Conservation (phyloP, 1,140 invertebrate species). For the Drosophila parabipectinata region DNA sequence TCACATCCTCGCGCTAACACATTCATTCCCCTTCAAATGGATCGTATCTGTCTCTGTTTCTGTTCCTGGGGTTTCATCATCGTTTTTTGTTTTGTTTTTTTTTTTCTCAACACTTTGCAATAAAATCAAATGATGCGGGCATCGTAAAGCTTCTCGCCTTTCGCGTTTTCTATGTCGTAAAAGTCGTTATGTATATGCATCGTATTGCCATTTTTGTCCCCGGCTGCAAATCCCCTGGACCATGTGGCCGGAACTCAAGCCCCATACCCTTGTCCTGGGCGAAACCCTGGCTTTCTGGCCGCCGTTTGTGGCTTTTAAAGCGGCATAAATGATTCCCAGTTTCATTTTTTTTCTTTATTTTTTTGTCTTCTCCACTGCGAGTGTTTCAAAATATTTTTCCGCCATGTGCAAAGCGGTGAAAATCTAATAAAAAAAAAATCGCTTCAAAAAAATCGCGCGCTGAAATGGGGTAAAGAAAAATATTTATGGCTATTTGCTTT, state of each 20-base stretch:
- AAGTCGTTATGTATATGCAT: conserved; percentile 55
- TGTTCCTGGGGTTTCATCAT: conserved; percentile 1
- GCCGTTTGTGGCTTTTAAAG: conserved; percentile 77
- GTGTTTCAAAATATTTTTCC: conserved; percentile 60
- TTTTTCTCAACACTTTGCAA: conserved; percentile 63
- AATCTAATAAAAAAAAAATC: conserved; percentile 35
- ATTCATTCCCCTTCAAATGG: neutral
- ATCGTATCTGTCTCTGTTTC: conserved; percentile 21
- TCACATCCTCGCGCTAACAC: neutral
- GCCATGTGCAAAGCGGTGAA: conserved; percentile 62
- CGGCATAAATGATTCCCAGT: conserved; percentile 69
- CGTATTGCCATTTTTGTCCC: conserved; percentile 58
- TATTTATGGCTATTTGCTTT: conserved; percentile 79
- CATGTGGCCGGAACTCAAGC: conserved; percentile 21
- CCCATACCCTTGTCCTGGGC: neutral
- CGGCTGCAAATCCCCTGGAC: conserved; percentile 59
- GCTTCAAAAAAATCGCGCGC: conserved; percentile 28
- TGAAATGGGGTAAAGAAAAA: conserved; percentile 60
- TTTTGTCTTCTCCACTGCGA: conserved; percentile 19
- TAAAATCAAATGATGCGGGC: conserved; percentile 81
- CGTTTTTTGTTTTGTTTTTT: neutral
- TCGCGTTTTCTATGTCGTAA: conserved; percentile 75
- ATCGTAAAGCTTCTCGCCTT: conserved; percentile 71
- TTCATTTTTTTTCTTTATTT: conserved; percentile 18
- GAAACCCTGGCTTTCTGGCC: conserved; percentile 27